phyloP scores from a whole-genome alignment of 35 echinoderm and acorn worm genomes.

The Chiridota heheva region DNA sequence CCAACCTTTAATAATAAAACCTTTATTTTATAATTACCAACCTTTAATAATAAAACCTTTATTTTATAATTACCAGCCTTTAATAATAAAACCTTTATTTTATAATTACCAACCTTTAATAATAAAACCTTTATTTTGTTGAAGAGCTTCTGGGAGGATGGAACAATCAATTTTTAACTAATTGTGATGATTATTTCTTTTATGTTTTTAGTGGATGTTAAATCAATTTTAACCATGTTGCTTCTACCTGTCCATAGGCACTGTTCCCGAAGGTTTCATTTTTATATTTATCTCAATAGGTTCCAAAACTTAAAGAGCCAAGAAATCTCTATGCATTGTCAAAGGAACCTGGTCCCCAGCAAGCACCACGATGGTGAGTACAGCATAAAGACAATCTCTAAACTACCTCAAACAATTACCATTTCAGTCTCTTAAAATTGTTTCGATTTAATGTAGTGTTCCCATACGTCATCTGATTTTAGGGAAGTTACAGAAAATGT shows the following conservation, averaged over 20 bases:
- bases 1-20: too few relatives aligned
- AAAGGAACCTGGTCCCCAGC: constrained; percentile 88
- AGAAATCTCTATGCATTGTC: constrained; percentile 85
- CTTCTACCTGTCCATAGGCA: background rate
- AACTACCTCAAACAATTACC: background rate
- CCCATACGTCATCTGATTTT: background rate
- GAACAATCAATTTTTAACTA: too few relatives aligned
- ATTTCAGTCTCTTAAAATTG: background rate
- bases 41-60: too few relatives aligned
- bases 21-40: too few relatives aligned
- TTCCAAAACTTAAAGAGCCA: constrained; percentile 92
- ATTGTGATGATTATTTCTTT: too few relatives aligned
- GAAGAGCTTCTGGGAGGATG: too few relatives aligned
- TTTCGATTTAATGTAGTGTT: background rate
- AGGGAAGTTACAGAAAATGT: background rate
- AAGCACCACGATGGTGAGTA: constrained; percentile 92
- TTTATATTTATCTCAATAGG: constrained; percentile 36
- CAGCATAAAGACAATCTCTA: background rate
- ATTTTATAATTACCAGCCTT: too few relatives aligned
- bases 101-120: too few relatives aligned
- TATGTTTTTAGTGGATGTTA: too few relatives aligned
- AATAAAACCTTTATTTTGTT: too few relatives aligned
- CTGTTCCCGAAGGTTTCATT: background rate
- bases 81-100: too few relatives aligned
- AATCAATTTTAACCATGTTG: background rate